Conservation (phyloP, 2,888 invertebrate genomes). For the Patella depressa region DNA sequence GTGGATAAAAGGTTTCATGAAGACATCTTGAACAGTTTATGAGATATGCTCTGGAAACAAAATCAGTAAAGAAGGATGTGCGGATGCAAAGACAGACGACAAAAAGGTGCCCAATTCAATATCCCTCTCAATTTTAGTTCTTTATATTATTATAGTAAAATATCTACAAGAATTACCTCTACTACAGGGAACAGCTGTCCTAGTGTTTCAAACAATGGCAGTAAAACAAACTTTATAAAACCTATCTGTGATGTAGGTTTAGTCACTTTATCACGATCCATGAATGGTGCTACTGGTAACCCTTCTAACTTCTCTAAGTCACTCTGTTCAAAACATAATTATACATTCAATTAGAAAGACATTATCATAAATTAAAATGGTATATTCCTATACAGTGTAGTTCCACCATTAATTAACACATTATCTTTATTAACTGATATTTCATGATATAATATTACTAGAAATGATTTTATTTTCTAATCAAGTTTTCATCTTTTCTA, state of each 20-base stretch:
- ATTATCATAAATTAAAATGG: too few relatives aligned
- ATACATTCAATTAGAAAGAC: too few relatives aligned
- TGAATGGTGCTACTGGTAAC: slow-evolving; percentile 86
- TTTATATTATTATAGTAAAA: background rate
- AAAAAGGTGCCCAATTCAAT: background rate
- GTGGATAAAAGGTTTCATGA: background rate
- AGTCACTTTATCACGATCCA: slow-evolving; percentile 88
- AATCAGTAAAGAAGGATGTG: background rate
- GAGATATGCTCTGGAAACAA: too few relatives aligned
- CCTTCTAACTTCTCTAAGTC: slow-evolving; percentile 87
- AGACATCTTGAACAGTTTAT: too few relatives aligned
- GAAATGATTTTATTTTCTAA: too few relatives aligned
- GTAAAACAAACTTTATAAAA: slow-evolving; percentile 84
- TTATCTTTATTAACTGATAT: too few relatives aligned
- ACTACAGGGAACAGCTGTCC: slow-evolving; percentile 82
- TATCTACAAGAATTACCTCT: slow-evolving; percentile 74
- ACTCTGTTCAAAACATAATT: slow-evolving; percentile 51
- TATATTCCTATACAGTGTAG: too few relatives aligned
- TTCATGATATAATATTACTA: too few relatives aligned
- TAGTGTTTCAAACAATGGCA: slow-evolving; percentile 85
- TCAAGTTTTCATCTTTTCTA: too few relatives aligned
- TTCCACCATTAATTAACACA: too few relatives aligned
- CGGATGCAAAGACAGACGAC: background rate
- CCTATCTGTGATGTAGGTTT: slow-evolving; percentile 87
- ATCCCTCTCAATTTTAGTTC: background rate